These are phyloP conservation scores for Fissipunctia ypsillon DNA, from an alignment of 2,888 invertebrate species.

Conservation along the genomic window DNA sequence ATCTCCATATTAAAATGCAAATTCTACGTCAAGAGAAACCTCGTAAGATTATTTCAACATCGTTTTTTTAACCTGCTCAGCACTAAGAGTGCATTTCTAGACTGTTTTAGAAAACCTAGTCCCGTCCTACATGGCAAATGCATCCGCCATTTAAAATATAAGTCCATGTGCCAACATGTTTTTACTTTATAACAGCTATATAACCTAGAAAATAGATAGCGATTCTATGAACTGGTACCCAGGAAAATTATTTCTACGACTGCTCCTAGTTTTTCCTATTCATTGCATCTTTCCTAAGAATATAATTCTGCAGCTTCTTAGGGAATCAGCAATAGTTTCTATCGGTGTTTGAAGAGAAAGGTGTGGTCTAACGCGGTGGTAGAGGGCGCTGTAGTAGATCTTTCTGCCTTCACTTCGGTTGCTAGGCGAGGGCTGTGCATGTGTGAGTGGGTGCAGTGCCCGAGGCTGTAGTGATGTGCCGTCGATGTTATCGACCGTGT, in stretches of 20 bases:
- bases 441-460: constrained; percentile 87
- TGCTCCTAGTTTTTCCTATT: neutral
- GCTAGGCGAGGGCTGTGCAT: constrained; percentile 79
- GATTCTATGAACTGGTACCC: constrained; percentile 81
- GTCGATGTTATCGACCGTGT: constrained; percentile 63
- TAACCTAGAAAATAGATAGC: constrained; percentile 85
- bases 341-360: constrained; percentile 40
- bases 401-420: constrained; percentile 88
- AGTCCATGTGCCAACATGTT: constrained; percentile 81
- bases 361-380: constrained; percentile 61
- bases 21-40: constrained; percentile 61
- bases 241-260: constrained; percentile 15
- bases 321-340: constrained; percentile 67
- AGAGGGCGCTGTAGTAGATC: constrained; percentile 78
- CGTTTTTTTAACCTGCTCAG: constrained; percentile 65
- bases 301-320: rapidly evolving
- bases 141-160: constrained; percentile 85
- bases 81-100: constrained; percentile 78
- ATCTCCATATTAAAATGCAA: constrained; percentile 65
- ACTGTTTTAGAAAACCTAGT: constrained; percentile 82
- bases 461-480: constrained; percentile 76
- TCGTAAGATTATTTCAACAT: constrained; percentile 58
- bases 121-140: constrained; percentile 81
- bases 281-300: constrained; percentile 63
- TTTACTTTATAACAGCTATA: constrained; percentile 82